Conservation (phyloP, 2,113 vertebrate species). For the Pelodiscus sinensis region DNA sequence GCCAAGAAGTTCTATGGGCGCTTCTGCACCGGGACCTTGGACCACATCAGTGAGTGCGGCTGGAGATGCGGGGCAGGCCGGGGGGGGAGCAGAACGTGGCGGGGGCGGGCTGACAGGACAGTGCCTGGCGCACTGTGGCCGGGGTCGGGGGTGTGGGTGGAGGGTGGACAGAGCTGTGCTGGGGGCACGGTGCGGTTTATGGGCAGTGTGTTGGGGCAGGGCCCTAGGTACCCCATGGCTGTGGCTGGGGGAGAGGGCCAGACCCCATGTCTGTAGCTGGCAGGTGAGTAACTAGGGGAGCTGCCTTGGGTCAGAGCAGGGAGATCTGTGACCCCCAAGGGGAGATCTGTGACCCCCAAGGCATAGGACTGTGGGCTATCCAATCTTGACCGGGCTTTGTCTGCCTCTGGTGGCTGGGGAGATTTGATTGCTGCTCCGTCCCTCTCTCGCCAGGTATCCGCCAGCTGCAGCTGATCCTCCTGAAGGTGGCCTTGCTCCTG, state of each 20-base stretch:
- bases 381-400: background rate
- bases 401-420: background rate
- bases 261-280: background rate
- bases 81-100: background rate
- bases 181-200: background rate
- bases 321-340: too few relatives aligned
- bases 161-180: background rate
- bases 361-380: background rate
- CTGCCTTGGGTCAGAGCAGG: too few relatives aligned
- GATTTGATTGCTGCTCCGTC: background rate
- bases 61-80: background rate
- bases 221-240: too few relatives aligned
- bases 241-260: background rate
- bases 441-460: slow-evolving; percentile 85
- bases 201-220: too few relatives aligned
- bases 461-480: slow-evolving; percentile 91
- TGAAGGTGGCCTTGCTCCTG: slow-evolving; percentile 90
- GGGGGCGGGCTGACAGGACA: background rate
- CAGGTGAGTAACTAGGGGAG: background rate
- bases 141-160: accelerated
- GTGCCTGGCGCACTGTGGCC: background rate
- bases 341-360: too few relatives aligned
- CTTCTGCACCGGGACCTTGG: slow-evolving; percentile 90
- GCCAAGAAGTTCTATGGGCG: slow-evolving; percentile 96
- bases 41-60: slow-evolving; percentile 91